Percentiles rank a stretch among this genome's conserved stretches.
phyloP scores from a whole-genome alignment of 2,797 vertebrate genomes.

The Rhabdophis nuchalis region DNA sequence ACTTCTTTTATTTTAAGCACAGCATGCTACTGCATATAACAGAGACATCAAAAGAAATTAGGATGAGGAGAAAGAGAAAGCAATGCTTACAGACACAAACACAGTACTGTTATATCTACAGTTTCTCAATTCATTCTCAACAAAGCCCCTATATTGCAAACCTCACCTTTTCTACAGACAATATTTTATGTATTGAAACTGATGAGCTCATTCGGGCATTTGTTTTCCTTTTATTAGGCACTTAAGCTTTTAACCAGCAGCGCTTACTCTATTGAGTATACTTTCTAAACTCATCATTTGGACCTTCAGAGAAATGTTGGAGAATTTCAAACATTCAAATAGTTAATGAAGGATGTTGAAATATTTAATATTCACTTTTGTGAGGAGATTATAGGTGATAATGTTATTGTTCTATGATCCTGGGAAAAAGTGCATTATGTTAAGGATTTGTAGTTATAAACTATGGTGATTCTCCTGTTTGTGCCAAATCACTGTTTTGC shows the following conservation, averaged over 20 bases:
- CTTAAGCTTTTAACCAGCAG: background rate
- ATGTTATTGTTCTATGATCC: background rate
- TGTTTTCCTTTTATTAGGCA: background rate
- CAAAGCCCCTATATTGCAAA: background rate
- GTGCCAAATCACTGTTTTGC: background rate
- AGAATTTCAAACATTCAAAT: background rate
- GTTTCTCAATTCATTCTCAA: background rate
- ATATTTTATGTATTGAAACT: too few species aligned
- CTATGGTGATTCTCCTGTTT: background rate
- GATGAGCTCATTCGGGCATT: background rate
- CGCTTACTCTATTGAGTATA: background rate
- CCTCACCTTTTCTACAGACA: background rate
- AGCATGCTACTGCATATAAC: background rate
- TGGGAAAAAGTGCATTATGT: background rate
- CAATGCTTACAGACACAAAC: background rate
- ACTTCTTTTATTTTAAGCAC: background rate
- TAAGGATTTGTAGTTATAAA: background rate
- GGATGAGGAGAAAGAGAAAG: background rate
- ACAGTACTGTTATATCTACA: background rate
- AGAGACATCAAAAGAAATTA: background rate
- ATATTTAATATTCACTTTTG: background rate
- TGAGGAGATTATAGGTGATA: background rate
- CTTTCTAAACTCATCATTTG: background rate
- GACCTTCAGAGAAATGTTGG: background rate
- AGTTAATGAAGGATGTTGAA: background rate